These are phyloP conservation scores for Tyrannus savana DNA, from an alignment of 2,113 vertebrate species.

Conservation along the genomic window DNA sequence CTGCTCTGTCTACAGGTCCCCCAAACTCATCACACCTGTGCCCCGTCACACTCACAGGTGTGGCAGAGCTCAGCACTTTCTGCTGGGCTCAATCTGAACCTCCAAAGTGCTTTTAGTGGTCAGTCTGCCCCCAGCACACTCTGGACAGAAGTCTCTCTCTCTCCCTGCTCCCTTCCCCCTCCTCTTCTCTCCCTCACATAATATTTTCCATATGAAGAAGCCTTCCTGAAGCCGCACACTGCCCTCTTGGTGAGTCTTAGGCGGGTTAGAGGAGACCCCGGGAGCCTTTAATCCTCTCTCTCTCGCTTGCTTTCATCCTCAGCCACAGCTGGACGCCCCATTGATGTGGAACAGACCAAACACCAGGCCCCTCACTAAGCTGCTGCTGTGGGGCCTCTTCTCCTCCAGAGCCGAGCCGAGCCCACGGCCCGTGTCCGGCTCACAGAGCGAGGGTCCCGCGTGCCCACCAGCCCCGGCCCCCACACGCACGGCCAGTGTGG, in stretches of 20 bases:
- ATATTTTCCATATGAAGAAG: slow-evolving; percentile 82
- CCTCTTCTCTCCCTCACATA: slow-evolving; percentile 77
- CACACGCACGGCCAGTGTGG: background rate
- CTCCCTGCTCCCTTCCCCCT: slow-evolving; percentile 69
- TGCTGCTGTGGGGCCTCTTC: slow-evolving; percentile 75
- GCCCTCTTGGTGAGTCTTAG: slow-evolving; percentile 77
- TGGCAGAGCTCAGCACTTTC: background rate
- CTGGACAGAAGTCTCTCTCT: slow-evolving; percentile 37
- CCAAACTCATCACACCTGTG: background rate
- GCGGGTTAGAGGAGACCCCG: slow-evolving; percentile 79
- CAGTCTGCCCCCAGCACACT: background rate
- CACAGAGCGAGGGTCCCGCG: accelerated
- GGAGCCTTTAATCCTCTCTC: slow-evolving; percentile 82
- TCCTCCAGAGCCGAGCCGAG: background rate
- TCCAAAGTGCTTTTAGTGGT: background rate
- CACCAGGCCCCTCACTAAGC: slow-evolving; percentile 89
- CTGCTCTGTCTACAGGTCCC: background rate
- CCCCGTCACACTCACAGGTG: accelerated
- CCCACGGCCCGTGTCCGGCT: background rate
- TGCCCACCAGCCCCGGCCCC: background rate
- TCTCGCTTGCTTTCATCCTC: slow-evolving; percentile 77
- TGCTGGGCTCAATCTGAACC: background rate
- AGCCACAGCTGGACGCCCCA: slow-evolving; percentile 82
- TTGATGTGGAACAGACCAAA: slow-evolving; percentile 88
- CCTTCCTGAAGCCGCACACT: slow-evolving; percentile 57